Evolutionary conservation across 2,113 vertebrate genomes (phyloP).

Genomic region (Halcyon malimbica): DNA sequence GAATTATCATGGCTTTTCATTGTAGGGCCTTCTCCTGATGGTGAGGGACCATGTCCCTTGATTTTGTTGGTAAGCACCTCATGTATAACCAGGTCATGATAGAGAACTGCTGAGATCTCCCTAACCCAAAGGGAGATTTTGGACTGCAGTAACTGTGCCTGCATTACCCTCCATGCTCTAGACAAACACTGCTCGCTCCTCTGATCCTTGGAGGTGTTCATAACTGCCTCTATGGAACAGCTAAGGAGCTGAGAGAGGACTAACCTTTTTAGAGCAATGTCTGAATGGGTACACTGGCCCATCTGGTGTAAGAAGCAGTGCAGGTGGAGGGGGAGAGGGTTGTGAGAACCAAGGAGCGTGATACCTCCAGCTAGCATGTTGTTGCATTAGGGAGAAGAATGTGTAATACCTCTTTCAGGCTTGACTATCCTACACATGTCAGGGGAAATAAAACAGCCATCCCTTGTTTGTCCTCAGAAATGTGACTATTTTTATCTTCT

Average conservation of each 20-base stretch:
- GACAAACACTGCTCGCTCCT: neutral
- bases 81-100: neutral
- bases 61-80: neutral
- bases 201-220: neutral
- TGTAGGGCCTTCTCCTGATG: neutral
- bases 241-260: neutral
- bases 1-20: neutral
- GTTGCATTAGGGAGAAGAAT: neutral
- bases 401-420: neutral
- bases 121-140: neutral
- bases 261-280: neutral
- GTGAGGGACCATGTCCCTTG: fast-evolving
- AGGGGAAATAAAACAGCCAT: neutral
- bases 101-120: neutral
- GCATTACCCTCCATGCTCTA: neutral
- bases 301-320: neutral
- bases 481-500: neutral
- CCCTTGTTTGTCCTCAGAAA: neutral
- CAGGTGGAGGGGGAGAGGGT: neutral
- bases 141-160: neutral
- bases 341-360: fast-evolving
- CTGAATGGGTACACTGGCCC: neutral
- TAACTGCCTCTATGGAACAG: neutral
- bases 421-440: neutral
- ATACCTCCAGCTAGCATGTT: neutral